phyloP scores from a whole-genome alignment of 2,797 vertebrate species.

The Helarctos malayanus region DNA sequence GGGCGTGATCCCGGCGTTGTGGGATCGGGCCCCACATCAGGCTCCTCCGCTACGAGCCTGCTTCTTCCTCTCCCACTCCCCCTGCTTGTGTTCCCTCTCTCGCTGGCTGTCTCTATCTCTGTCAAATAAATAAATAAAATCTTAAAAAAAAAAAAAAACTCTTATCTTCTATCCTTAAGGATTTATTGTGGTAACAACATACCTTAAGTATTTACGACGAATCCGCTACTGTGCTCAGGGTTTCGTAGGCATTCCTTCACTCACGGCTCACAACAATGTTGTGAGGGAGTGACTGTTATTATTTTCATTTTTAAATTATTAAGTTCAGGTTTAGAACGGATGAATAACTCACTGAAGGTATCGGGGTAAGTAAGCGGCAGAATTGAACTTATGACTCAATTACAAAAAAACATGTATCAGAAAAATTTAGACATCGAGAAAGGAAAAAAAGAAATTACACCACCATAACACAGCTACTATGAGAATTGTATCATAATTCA shows the following conservation, averaged over 20 bases:
- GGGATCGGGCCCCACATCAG: too few species aligned
- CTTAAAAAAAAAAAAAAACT: too few species aligned
- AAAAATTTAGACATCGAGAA: neutral
- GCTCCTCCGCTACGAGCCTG: too few species aligned
- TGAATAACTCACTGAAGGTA: neutral
- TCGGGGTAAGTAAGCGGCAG: neutral
- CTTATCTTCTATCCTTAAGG: neutral
- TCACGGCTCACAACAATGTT: neutral
- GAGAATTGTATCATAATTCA: neutral
- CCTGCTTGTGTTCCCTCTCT: too few species aligned
- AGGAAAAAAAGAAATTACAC: neutral
- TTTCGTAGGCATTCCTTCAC: neutral
- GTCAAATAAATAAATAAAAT: too few species aligned
- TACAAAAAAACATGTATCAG: neutral
- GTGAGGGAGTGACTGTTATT: neutral
- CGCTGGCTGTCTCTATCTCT: too few species aligned
- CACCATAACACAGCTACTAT: neutral
- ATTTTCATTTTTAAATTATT: conserved; percentile 49
- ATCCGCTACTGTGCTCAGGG: neutral
- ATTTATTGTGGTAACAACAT: neutral
- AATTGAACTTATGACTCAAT: conserved; percentile 36
- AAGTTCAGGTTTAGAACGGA: neutral
- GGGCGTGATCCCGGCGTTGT: too few species aligned
- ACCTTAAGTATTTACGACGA: neutral
- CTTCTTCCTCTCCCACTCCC: too few species aligned